Evolutionary conservation across 2,113 vertebrate genomes (phyloP), one percentile per base, ranked within the genome.

Genomic region (Neodontobutis hainanensis): DNA sequence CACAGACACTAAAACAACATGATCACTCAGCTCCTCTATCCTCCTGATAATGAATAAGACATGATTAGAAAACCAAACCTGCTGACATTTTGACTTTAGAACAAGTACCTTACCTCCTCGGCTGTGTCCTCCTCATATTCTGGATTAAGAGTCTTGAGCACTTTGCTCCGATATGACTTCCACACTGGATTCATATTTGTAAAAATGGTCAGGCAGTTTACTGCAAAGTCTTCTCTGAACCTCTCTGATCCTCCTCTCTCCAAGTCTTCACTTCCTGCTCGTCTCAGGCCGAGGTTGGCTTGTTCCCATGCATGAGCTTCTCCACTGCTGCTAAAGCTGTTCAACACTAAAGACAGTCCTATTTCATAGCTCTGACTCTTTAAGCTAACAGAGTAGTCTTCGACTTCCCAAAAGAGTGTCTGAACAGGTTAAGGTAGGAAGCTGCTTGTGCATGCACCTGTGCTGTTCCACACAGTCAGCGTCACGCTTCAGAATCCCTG

Each of bases 121-220:
- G 65, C 81, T 1, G 80, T 14, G 2, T 91, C 91, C 63, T 93
- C 92, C 69, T 91, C 89, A 50, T 87, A 83, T 5, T 93, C 92
- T 1, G 92, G 88, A 74, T 92, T 92, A 3, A 94, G 40, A 11
- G 90, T 93, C 89, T 92, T 92, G 90, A 94, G 73, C 81, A 94
- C 89, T 78, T 93, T 94, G 88, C 88, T 92, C 88, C 91, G 93
- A 42, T 92, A 94, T 5, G 85, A 70, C 70, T 92, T 94, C 91
- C 92, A 94, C 82, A 92, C 4, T 0, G 92, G 92, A 82, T 93
- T 93, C 93, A 94, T 94, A 5, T 14, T 87, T 70, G 66, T 63
- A 11, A 36, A 36, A 36, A 38, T n/a, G 53, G 76, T 59, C 49
- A 49, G 75, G 84, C 75, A 43, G 36, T 14, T n/a, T 49, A 77